Conservation (phyloP, 2,113 vertebrate genomes). For the mouse (Mus musculus) region DNA sequence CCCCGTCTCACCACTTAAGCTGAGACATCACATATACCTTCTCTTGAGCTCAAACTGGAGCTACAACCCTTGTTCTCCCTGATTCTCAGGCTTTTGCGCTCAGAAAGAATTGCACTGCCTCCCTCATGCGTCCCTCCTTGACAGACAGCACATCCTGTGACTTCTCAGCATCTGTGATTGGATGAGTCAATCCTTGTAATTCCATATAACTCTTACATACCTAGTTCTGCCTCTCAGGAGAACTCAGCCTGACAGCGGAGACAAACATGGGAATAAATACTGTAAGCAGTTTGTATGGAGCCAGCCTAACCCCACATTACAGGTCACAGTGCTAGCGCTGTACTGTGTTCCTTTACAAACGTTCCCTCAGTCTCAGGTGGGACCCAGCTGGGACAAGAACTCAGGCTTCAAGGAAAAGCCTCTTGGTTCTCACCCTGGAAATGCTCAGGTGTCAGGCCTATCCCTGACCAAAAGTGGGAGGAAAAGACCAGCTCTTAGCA, state of each 20-base stretch:
- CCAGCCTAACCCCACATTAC: not conserved
- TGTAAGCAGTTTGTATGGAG: not conserved
- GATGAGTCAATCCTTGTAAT: not conserved
- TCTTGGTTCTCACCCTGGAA: not conserved
- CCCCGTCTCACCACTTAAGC: not conserved
- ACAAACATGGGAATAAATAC: not conserved
- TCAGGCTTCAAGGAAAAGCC: not conserved
- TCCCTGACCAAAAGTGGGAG: not conserved
- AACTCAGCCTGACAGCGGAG: not conserved
- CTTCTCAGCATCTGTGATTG: not conserved
- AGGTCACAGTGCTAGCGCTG: not conserved
- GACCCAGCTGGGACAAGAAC: not conserved
- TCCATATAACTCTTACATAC: not conserved
- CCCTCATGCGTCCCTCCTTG: not conserved
- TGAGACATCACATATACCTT: not conserved
- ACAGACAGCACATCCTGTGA: not conserved
- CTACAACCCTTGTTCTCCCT: not conserved
- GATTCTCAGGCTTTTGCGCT: not conserved
- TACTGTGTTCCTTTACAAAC: not conserved
- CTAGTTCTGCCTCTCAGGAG: not conserved
- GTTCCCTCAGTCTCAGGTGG: no score
- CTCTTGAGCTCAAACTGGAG: not conserved
- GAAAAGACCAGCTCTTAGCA: not conserved
- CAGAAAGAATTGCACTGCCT: not conserved
- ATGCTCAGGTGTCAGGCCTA: not conserved